Evolutionary conservation across 2,113 vertebrate species (phyloP), one percentile per base, ranked within the genome.

Genomic region (Sporophila hypoxantha): DNA sequence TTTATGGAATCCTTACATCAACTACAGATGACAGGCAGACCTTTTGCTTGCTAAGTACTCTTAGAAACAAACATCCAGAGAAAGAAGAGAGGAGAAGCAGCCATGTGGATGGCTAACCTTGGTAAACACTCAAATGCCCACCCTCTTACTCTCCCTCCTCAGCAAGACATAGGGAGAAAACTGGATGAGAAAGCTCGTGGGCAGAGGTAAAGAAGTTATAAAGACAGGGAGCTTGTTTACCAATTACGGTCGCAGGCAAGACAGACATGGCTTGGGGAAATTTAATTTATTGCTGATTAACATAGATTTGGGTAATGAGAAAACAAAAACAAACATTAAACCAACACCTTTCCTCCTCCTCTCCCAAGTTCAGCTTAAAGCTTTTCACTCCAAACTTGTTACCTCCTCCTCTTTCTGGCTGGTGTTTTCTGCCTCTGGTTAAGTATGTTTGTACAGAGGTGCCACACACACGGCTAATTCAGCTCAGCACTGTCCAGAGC

Each of bases 301-400:
- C 87, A 91, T 59, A 89, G 34, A 76, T 80, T 80, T 83, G 55
- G 26, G 18, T 79, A 88, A 79, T 55, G 53, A 85, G 68, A 79
- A 93, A 90, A 76, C 36, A 85, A 88, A 76, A 73, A 7, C 47
- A 79, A 85, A 82, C 39, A 82, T 55, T 64, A 85, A 94, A 59
- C 41, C 37, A 65, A 22, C 68, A 88, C 12, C 46, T 37, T 64
- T 83, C 46, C 41, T 73, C n/a, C 26, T 21, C 49, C 19, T 68
- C 44, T 68, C 32, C 42, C 37, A 75, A 66, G 34, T 21, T 57
- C 47, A 75, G 7, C 37, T 65, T 57, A 71, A 76, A 5, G 41
- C 36, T 67, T 59, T 68, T n/a, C n/a, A 60, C 14, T 50, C 39
- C 64, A 59, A 71, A 82, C 10, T 34, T 82, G 27, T 17, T 78